Percentiles rank a stretch among this genome's conserved stretches.
Conservation (phyloP, 2,888 invertebrate genomes). For the Coleophora flavipennella region DNA sequence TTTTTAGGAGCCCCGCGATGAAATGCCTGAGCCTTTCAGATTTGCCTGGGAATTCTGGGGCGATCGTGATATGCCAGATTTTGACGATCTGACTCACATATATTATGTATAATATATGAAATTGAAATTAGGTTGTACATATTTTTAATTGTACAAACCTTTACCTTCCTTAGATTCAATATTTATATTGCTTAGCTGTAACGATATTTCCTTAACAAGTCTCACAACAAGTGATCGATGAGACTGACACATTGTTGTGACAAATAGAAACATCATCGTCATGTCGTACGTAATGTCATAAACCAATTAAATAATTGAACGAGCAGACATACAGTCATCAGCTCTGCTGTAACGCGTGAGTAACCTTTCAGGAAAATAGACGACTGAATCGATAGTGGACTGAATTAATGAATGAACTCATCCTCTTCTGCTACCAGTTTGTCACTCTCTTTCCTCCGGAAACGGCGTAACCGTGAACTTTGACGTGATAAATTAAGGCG, state of each 20-base stretch:
- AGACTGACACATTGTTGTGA: no score
- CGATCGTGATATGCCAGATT: no score
- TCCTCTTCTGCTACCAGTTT: constrained; percentile 27
- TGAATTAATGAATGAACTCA: constrained; percentile 24
- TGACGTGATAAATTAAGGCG: constrained; percentile 7
- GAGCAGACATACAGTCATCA: neutral
- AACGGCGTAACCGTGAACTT: constrained; percentile 25
- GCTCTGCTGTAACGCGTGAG: constrained; percentile 11
- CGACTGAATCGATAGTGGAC: constrained; percentile 11
- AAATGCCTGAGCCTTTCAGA: no score
- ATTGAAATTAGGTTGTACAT: no score
- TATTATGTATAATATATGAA: no score
- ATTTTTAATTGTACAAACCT: neutral
- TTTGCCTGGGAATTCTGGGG: no score
- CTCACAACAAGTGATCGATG: no score
- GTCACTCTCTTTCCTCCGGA: constrained; percentile 41
- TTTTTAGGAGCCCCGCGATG: no score
- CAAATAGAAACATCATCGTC: neutral
- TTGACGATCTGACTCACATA: no score
- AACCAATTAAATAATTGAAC: neutral
- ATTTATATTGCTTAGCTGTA: no score
- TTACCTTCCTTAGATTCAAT: no score
- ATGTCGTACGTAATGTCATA: neutral
- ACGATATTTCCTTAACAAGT: constrained; percentile 1
- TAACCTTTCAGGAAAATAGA: constrained; percentile 29